Evolutionary conservation across 2,797 vertebrate species (phyloP).

Genomic region (Phyllotis vaccarum): DNA sequence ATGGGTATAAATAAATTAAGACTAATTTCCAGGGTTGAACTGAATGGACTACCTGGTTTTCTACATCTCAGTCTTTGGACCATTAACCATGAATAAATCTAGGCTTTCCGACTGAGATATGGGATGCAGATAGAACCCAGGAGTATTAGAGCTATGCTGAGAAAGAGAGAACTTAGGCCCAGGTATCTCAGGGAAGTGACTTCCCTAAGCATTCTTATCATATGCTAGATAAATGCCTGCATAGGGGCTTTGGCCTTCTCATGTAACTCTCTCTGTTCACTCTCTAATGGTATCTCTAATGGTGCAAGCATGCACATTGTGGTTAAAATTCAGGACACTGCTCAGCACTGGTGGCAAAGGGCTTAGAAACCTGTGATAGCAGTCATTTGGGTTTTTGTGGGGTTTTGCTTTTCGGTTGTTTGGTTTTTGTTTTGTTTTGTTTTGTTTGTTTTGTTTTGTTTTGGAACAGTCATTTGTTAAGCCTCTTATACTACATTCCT

Average conservation of each 20-base stretch:
- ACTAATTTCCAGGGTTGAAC: background rate
- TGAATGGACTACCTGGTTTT: background rate
- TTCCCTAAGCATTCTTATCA: background rate
- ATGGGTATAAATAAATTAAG: background rate
- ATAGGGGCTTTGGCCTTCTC: background rate
- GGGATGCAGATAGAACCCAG: background rate
- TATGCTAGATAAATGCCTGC: background rate
- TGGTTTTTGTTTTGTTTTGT: too few relatives aligned
- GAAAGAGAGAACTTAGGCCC: conserved; percentile 13
- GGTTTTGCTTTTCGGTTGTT: too few relatives aligned
- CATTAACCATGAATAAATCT: background rate
- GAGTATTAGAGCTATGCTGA: background rate
- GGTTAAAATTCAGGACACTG: background rate
- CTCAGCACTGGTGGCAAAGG: background rate
- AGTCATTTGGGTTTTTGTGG: background rate
- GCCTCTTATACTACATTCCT: background rate
- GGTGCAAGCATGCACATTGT: background rate
- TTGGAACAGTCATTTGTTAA: background rate
- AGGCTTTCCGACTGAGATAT: background rate
- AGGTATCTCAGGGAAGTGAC: background rate
- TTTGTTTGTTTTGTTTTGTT: too few relatives aligned
- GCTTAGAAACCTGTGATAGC: background rate
- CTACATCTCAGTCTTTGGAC: background rate
- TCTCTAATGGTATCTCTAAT: background rate
- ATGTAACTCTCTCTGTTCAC: background rate